Base-by-base conservation (phyloP, 92 coral and sea anemone species). In the Porites evermanni region DNA sequence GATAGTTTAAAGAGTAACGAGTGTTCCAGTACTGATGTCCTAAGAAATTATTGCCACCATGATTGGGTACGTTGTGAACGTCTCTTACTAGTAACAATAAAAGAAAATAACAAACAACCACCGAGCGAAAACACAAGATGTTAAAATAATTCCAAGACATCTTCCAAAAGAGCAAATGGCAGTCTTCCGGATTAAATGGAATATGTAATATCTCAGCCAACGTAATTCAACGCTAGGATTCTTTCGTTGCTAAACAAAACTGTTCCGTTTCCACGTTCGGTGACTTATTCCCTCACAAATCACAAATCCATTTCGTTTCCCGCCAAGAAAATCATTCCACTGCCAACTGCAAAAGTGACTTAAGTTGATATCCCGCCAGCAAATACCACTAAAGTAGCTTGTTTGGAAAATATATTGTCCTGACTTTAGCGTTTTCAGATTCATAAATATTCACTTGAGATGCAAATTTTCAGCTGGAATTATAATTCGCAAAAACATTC, bases 11-110 rank as follows among this genome's bases (percentile, higher is more conserved):
- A 1, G 87, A 63, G 75, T 95, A 96, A 18, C 98, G 94, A 11
- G 8, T 69, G 44, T 95, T 95, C 99, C 99, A 96, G 77, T 96
- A 96, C 0, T 67, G 0, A 83, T 82, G 12, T 2, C 99, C 99
- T 50, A 88, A 81, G 74, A 89, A 93, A 12, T 0, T 1, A 17
- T 74, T 80, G 19, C 67, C 0, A 1, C 91, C 94, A 70, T 93
- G 91, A 56, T 26, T 12, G 0, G 98, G 99, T 7, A 11, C 64
- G 7, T 16, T 44, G 21, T 20, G 64, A 83, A 10, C 80, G 50
- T 60, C 20, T 8, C 64, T 65, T 64, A 47, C 6, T 12, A 61
- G 58, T 7, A 12, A 24, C 16, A 38, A 38, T 38, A 73, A 83
- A 50, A 83, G 14, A 63, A 74, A 61, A 64, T 64, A 83, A 74